Conservation (phyloP, 2,113 vertebrate genomes). For the Anolis carolinensis region DNA sequence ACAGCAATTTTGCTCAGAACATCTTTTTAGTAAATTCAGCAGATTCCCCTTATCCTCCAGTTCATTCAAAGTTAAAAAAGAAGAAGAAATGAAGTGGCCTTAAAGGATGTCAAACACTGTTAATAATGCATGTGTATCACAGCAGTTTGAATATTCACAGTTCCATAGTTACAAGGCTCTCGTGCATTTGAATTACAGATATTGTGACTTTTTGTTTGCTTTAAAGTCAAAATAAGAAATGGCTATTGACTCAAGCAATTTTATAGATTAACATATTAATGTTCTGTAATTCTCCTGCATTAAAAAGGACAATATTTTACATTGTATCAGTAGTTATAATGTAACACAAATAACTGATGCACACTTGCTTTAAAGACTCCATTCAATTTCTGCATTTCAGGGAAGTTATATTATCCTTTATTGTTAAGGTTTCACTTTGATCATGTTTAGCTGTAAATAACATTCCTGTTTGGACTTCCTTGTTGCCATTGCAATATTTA, state of each 20-base stretch:
- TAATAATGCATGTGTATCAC: background rate
- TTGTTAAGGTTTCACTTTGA: background rate
- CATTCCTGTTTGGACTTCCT: conserved; percentile 23
- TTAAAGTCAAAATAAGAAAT: background rate
- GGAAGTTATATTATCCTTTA: background rate
- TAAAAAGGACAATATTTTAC: background rate
- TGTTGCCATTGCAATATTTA: conserved; percentile 17
- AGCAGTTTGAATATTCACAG: background rate
- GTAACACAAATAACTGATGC: background rate
- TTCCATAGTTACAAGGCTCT: background rate
- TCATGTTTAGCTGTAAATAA: background rate
- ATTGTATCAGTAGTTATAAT: background rate
- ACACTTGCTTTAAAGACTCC: background rate
- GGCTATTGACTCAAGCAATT: background rate
- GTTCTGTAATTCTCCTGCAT: background rate
- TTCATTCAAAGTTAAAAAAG: background rate
- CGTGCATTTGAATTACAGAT: background rate
- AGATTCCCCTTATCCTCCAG: background rate
- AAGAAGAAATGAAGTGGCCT: background rate
- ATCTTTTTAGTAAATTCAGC: background rate
- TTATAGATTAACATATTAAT: background rate
- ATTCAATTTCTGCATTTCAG: background rate
- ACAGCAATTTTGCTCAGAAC: background rate
- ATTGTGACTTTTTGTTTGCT: background rate
- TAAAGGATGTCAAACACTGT: background rate